phyloP scores from a whole-genome alignment of 2,797 vertebrate species.

The Acanthurus leucopareius region DNA sequence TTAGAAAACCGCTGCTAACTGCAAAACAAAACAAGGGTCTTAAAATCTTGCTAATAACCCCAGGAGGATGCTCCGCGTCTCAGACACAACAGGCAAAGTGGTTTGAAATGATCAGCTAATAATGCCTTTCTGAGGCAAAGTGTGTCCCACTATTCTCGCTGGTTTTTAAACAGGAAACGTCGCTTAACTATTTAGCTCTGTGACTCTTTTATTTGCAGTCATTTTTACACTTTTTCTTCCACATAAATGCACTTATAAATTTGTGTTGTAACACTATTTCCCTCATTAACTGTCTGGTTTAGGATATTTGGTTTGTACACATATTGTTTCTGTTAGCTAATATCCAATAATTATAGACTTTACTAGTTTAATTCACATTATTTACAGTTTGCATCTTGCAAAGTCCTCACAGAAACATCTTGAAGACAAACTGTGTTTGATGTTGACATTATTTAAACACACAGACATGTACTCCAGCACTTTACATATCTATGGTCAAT shows the following conservation, averaged over 20 bases:
- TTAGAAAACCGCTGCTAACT: slow-evolving; percentile 61
- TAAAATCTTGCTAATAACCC: slow-evolving; percentile 54
- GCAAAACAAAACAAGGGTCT: slow-evolving; percentile 50
- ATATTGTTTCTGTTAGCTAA: slow-evolving; percentile 20
- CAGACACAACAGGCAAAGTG: slow-evolving; percentile 37
- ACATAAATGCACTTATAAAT: slow-evolving; percentile 25
- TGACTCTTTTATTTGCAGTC: slow-evolving; percentile 18
- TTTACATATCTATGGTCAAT: too few species aligned
- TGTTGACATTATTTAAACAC: too few species aligned
- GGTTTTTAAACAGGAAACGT: slow-evolving; percentile 40
- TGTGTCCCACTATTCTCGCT: slow-evolving; percentile 22
- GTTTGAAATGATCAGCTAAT: slow-evolving; percentile 54
- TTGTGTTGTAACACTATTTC: slow-evolving; percentile 15
- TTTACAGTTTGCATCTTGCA: slow-evolving; percentile 1
- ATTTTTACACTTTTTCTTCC: not conserved
- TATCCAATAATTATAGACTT: slow-evolving; percentile 6
- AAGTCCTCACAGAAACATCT: not conserved
- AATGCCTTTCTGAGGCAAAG: slow-evolving; percentile 56
- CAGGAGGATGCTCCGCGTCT: slow-evolving; percentile 41
- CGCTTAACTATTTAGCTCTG: slow-evolving; percentile 11
- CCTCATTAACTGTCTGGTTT: slow-evolving; percentile 12
- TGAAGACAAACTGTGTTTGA: too few species aligned
- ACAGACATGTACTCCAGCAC: too few species aligned
- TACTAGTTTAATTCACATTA: not conserved
- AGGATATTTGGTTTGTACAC: slow-evolving; percentile 20